A percentile compares a stretch with the other conserved stretches of the same genome.
Evolutionary conservation across 2,797 vertebrate genomes (phyloP).

Genomic region (Apodemus agrarius): DNA sequence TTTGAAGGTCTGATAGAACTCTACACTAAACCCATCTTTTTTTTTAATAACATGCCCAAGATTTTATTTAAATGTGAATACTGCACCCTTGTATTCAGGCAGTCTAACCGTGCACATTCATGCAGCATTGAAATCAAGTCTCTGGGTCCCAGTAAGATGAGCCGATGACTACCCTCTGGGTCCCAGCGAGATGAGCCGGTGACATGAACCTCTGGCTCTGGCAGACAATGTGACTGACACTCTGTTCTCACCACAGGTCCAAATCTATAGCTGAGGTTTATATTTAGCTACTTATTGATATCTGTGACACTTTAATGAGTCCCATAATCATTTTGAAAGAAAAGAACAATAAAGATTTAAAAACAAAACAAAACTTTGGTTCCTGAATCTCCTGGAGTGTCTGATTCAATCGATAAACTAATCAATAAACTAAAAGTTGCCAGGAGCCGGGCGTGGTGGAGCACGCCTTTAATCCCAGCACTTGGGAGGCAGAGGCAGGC

Average conservation of each 20-base stretch:
- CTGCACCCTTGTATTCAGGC: neutral
- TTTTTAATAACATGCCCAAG: neutral
- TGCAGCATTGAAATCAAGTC: neutral
- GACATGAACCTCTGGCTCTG: neutral
- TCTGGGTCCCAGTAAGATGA: neutral
- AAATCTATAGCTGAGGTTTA: neutral
- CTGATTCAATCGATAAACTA: conserved; percentile 2
- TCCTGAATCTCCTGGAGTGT: conserved; percentile 23
- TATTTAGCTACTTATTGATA: neutral
- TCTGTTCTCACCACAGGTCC: neutral
- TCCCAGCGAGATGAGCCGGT: no score
- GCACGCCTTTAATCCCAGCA: no score
- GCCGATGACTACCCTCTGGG: neutral
- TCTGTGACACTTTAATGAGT: neutral
- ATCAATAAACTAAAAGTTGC: neutral
- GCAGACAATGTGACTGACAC: neutral
- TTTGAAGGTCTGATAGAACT: no score
- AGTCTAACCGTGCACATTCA: no score
- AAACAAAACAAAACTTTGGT: neutral
- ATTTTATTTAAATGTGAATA: neutral
- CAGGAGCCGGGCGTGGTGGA: no score
- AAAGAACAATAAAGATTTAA: conserved; percentile 12
- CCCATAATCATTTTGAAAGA: neutral
- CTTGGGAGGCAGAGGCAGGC: no score
- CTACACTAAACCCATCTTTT: no score